A percentile compares a stretch with the other conserved stretches of the same genome.
Evolutionary conservation across 2,113 vertebrate species (phyloP).

Genomic region (Tringa solitaria): DNA sequence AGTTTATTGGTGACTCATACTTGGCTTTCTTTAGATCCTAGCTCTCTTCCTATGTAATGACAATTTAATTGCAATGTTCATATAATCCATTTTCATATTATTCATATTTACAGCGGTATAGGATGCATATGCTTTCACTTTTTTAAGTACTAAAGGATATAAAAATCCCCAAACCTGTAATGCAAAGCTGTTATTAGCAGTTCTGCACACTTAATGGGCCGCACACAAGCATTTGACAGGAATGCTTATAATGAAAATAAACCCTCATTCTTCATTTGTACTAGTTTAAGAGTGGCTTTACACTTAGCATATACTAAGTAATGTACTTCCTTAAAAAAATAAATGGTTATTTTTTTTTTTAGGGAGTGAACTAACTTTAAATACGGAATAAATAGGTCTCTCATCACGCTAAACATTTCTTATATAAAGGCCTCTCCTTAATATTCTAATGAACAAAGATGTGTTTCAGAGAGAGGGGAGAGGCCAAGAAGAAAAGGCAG

Average conservation of each 20-base stretch:
- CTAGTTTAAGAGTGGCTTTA: background rate
- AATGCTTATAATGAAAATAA: background rate
- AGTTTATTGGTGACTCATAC: background rate
- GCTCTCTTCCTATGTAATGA: background rate
- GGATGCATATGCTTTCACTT: background rate
- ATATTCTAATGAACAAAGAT: background rate
- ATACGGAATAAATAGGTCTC: background rate
- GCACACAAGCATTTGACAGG: background rate
- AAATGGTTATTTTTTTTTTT: background rate
- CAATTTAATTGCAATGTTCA: slow-evolving; percentile 10
- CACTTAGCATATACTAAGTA: background rate
- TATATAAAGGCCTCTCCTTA: background rate
- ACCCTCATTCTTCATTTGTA: background rate
- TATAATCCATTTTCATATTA: background rate
- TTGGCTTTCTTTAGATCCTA: background rate
- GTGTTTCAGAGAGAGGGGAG: background rate
- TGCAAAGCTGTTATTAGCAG: background rate
- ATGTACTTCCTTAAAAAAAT: background rate
- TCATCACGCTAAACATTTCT: background rate
- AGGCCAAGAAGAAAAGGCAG: background rate
- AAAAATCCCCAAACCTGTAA: background rate
- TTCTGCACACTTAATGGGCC: background rate
- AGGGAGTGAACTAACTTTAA: background rate
- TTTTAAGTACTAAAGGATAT: background rate
- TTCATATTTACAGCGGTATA: background rate